Percentiles rank a stretch among this genome's conserved stretches.
phyloP scores from a whole-genome alignment of 1,140 invertebrate genomes.

The Chironomus striatipennis region DNA sequence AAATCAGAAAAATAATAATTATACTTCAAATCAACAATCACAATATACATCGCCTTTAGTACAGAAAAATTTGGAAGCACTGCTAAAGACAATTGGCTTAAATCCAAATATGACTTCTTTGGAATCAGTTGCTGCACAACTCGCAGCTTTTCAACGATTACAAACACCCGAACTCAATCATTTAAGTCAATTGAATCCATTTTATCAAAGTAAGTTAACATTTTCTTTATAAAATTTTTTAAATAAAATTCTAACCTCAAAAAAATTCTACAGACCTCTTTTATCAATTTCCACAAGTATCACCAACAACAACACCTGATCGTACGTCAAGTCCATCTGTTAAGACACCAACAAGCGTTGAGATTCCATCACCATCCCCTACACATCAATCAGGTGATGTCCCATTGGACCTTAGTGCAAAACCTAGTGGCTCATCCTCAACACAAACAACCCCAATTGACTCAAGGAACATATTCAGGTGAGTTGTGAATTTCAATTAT shows the following conservation, averaged over 20 bases:
- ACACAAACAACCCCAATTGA: neutral
- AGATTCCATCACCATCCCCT: constrained; percentile 40
- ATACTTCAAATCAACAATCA: neutral
- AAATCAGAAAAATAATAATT: neutral
- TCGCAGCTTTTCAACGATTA: constrained; percentile 29
- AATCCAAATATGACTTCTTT: constrained; percentile 37
- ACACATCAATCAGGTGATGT: constrained; percentile 52
- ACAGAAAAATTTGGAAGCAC: neutral
- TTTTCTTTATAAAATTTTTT: neutral
- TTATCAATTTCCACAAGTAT: constrained; percentile 29
- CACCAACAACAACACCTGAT: constrained; percentile 36
- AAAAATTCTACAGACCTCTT: constrained; percentile 31
- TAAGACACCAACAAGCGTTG: constrained; percentile 30
- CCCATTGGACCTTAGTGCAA: constrained; percentile 71
- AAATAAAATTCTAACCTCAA: neutral
- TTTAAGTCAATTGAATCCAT: constrained; percentile 19
- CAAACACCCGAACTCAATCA: neutral
- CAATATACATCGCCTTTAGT: neutral
- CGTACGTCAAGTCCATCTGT: constrained; percentile 38
- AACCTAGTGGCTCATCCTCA: constrained; percentile 36
- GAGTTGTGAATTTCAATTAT: neutral
- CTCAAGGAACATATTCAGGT: constrained; percentile 13
- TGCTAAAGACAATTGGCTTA: neutral
- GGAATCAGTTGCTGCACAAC: constrained; percentile 39
- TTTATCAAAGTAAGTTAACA: neutral